phyloP scores from a whole-genome alignment of 2,888 invertebrate genomes.

The Galerucella calmariensis region DNA sequence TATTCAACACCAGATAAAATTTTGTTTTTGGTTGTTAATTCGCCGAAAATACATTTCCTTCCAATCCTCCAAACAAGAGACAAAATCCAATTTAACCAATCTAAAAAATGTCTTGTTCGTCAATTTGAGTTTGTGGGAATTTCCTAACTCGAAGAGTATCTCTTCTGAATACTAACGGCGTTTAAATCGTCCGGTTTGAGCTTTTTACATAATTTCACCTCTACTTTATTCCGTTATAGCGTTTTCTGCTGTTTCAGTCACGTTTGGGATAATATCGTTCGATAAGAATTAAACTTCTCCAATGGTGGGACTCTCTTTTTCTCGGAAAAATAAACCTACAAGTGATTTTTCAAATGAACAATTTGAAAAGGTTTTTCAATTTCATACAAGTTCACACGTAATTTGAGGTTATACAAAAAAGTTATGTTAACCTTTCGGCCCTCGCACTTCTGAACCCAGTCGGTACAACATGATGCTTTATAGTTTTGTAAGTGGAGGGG shows the following conservation, averaged over 20 bases:
- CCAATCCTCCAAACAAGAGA: not conserved
- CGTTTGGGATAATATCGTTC: not conserved
- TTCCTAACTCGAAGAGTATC: not conserved
- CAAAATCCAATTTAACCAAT: constrained; percentile 8
- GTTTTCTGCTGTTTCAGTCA: not conserved
- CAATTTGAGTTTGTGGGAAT: constrained; percentile 2
- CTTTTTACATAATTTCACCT: constrained; percentile 2
- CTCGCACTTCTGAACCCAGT: too few species aligned
- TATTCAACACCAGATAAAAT: not conserved
- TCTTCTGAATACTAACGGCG: constrained; percentile 10
- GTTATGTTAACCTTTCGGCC: too few species aligned
- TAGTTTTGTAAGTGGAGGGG: too few species aligned
- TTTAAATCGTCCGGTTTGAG: not conserved
- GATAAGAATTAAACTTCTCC: not conserved
- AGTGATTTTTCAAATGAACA: too few species aligned
- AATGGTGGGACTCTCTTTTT: not conserved
- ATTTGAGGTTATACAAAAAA: too few species aligned
- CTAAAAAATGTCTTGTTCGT: constrained; percentile 3
- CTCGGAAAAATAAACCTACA: not conserved
- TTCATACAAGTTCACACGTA: too few species aligned
- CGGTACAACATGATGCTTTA: too few species aligned
- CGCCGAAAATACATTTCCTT: not conserved
- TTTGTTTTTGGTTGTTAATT: not conserved
- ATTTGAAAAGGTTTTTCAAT: too few species aligned
- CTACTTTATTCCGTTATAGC: not conserved